Base-by-base conservation (phyloP, 2,113 vertebrate species). In the Jaculus jaculus region DNA sequence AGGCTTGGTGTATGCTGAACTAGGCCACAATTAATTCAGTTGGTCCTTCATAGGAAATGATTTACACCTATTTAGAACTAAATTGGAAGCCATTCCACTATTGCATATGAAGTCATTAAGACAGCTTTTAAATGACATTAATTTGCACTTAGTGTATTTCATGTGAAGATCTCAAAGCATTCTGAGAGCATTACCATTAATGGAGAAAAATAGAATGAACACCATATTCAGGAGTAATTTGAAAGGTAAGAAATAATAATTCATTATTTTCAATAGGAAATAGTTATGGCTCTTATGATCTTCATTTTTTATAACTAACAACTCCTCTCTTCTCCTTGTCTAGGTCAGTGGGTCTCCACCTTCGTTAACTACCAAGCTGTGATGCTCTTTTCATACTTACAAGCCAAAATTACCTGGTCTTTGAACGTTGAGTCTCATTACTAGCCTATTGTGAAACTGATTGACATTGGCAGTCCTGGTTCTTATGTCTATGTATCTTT, bases 141-240 rank as follows among this genome's bases (percentile, higher is more conserved):
- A 96, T 95, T 95, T 96, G 77, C 37, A 85, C 37, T 95, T 95
- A 93, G 84, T 81, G 72, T 63, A 51, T 93, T 93, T 93, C 39
- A 87, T 72, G 37, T 47, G 82, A 80, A 77, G 94, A 96, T 97
- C 96, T 96, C 96, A 95, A 96, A 96, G 96, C 68, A 89, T 58
- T 89, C 42, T 77, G 18, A 93, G 69, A 66, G 85, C 28, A 84
- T 84, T 92, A 69, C 77, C 85, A 78, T 96, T 94, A 94, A 93
- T 75, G 18, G 42, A 87, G 58, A 82, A 94, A 89, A 73, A 1
- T 86, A 37, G 83, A 79, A 10, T 39, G 54, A 94, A 74, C 30
- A 84, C 42, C 82, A 23, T 58, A 83, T 72, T 85, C 47, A 75
- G 51, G 39, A 92, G n/a, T 91, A 21, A 88, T 89, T 39, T 80